Percentiles rank a stretch among this genome's conserved stretches.
These are phyloP conservation scores for Ceramica pisi DNA, from an alignment of 2,888 invertebrate species.

Conservation along the genomic window DNA sequence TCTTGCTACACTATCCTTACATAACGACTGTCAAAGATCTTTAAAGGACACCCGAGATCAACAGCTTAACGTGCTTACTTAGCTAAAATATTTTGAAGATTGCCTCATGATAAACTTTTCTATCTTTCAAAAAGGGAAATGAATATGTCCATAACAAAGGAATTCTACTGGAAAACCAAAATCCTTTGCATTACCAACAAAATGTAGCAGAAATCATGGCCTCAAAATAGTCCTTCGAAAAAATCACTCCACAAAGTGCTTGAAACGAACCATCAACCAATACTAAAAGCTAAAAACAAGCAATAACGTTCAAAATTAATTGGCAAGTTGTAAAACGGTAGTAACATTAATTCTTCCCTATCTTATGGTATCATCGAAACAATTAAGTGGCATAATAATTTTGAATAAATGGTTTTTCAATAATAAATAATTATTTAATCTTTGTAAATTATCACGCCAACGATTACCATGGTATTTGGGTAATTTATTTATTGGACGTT, in stretches of 20 bases:
- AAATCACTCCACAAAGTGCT: constrained; percentile 20
- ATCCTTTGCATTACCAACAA: not conserved
- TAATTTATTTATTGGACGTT: constrained; percentile 1
- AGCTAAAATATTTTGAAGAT: too few relatives aligned
- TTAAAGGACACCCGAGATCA: too few relatives aligned
- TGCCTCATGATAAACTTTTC: not conserved
- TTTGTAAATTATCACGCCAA: constrained; percentile 27
- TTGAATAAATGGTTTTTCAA: constrained; percentile 51
- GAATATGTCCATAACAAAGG: not conserved
- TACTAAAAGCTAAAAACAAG: not conserved
- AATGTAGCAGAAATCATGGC: constrained; percentile 7
- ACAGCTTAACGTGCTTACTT: too few relatives aligned
- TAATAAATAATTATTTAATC: constrained; percentile 46
- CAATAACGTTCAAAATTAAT: constrained; percentile 33
- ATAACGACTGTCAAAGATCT: too few relatives aligned
- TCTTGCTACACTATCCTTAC: too few relatives aligned
- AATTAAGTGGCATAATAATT: constrained; percentile 47
- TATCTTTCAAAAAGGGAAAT: not conserved
- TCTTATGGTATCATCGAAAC: constrained; percentile 48
- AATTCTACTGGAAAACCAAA: not conserved
- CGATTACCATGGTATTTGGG: not conserved
- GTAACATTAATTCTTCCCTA: constrained; percentile 27
- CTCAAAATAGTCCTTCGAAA: constrained; percentile 2
- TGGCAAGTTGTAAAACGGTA: not conserved
- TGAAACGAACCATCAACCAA: constrained; percentile 5